Conservation (phyloP, 2,797 vertebrate genomes). For the Micrastur ruficollis region DNA sequence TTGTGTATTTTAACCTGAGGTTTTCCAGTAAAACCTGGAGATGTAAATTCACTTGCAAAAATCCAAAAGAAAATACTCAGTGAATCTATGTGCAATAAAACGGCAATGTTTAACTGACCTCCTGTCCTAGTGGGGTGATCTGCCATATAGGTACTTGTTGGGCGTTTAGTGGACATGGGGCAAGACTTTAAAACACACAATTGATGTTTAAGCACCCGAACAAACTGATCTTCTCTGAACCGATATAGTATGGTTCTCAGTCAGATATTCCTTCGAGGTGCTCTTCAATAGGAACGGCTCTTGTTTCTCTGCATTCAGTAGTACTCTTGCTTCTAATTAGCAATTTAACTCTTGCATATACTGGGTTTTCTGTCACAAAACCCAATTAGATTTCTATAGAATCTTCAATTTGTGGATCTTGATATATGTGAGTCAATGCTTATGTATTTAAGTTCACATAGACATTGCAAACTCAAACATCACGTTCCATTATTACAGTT, state of each 20-base stretch:
- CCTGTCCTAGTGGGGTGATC: neutral
- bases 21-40: neutral
- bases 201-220: accelerated
- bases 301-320: neutral
- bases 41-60: neutral
- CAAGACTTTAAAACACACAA: neutral
- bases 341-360: neutral
- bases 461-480: neutral
- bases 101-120: neutral
- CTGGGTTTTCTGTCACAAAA: neutral
- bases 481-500: neutral
- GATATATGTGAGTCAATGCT: accelerated
- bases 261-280: neutral
- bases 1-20: neutral
- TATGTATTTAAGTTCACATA: neutral
- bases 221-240: neutral
- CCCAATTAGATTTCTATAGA: neutral
- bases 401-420: neutral
- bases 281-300: neutral
- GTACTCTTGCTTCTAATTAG: neutral
- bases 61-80: neutral
- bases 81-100: neutral
- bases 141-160: neutral
- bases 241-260: neutral
- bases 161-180: too few relatives aligned